Percentiles rank a stretch among this genome's conserved stretches.
phyloP scores from a whole-genome alignment of 2,888 invertebrate species.

The Heliconius cydno region DNA sequence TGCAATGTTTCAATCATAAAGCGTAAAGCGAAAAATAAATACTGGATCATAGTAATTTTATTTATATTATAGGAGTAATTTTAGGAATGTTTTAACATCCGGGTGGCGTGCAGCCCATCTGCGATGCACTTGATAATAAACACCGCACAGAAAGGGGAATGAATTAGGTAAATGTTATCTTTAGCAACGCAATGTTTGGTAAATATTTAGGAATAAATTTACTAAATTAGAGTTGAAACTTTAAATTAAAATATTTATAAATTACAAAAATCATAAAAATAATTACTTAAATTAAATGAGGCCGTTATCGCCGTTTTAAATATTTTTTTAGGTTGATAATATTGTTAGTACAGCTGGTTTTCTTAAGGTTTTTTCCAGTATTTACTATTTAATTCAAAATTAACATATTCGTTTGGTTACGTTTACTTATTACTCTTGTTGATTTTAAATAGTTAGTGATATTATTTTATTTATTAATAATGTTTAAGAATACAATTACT shows the following conservation, averaged over 20 bases:
- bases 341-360: too few relatives aligned
- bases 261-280: too few relatives aligned
- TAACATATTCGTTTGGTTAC: too few relatives aligned
- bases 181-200: neutral
- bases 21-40: neutral
- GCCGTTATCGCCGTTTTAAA: too few relatives aligned
- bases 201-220: constrained; percentile 1
- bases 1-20: neutral
- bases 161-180: neutral
- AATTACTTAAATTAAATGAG: too few relatives aligned
- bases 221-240: neutral
- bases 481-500: too few relatives aligned
- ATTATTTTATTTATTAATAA: too few relatives aligned
- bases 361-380: too few relatives aligned
- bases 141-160: constrained; percentile 9
- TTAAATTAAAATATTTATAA: neutral
- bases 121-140: constrained; percentile 12
- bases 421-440: too few relatives aligned
- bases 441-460: too few relatives aligned
- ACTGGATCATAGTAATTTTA: neutral
- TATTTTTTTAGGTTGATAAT: too few relatives aligned
- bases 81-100: constrained; percentile 16
- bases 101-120: constrained; percentile 7
- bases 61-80: neutral
- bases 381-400: too few relatives aligned